Conservation (phyloP, 2,797 vertebrate species). For the Hybognathus amarus region DNA sequence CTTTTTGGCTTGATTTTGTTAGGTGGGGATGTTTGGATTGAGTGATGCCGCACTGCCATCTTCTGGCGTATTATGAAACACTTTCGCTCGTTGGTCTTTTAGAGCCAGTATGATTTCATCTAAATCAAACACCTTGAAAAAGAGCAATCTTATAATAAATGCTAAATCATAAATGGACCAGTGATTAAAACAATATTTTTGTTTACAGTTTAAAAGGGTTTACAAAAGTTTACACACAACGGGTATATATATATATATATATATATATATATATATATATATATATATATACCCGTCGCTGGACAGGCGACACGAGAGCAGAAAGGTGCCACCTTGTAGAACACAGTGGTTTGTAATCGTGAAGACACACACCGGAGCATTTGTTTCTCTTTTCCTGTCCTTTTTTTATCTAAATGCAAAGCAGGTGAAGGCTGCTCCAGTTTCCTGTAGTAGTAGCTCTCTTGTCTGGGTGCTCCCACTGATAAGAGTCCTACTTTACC, state of each 20-base stretch:
- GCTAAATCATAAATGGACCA: not conserved
- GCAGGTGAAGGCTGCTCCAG: constrained; percentile 85
- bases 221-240: too few species aligned
- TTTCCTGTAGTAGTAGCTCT: constrained; percentile 83
- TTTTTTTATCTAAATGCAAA: constrained; percentile 87
- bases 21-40: constrained; percentile 58
- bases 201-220: not conserved
- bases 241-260: too few species aligned
- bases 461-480: constrained; percentile 84
- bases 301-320: constrained; percentile 37
- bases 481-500: constrained; percentile 86
- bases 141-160: not conserved
- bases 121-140: constrained; percentile 20
- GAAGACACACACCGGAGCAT: constrained; percentile 70
- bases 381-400: constrained; percentile 48
- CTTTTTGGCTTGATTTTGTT: constrained; percentile 63
- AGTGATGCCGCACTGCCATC: constrained; percentile 81
- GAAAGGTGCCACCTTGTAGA: constrained; percentile 41
- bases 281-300: not conserved
- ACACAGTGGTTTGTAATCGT: constrained; percentile 38
- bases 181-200: not conserved
- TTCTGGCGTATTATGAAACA: constrained; percentile 70
- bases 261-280: too few species aligned
- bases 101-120: constrained; percentile 22
- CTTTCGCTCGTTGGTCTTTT: constrained; percentile 17